Evolutionary conservation across 2,797 vertebrate species (phyloP), one percentile per base, ranked within the genome.

Genomic region (Babyrousa celebensis): DNA sequence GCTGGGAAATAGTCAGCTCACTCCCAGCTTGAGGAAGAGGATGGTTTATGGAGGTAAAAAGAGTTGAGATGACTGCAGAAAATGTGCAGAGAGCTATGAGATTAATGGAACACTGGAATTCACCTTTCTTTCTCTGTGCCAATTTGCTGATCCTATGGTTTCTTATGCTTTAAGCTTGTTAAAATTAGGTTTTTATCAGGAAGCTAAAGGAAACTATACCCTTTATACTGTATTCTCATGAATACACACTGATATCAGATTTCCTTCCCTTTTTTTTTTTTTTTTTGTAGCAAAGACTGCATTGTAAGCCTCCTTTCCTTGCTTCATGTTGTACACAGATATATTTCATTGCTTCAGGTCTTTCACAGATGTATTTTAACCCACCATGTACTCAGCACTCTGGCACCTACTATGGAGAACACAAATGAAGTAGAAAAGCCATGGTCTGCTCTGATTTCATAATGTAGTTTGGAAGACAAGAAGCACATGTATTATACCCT

Each of bases 401-500:
- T 21, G 12, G 43, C 1, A 65, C 15, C 6, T 15, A 54, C 27
- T 1, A 0, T 27, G 48, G 58, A 67, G 52, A 75, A 68, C 20
- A 75, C 4, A 67, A 29, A 25, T 12, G 5, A n/a, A 43, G 4
- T 1, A 18, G 79, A 29, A 92, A 75, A 8, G 23, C 65, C 23
- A 16, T 15, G 29, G 5, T 67, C 20, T 36, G 10, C 15, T 58
- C 20, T 75, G 68, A 79, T 36, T 70, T 78, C 78, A 23, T 36
- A 32, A 20, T 1, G 3, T 23, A 20, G 1, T 72, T 48, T 56
- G 18, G 29, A 78, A 85, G 72, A 48, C 20, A 84, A 48, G 14
- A 77, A 58, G 5, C 40, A 71, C 2, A 17, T 0, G 16, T 1
- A 7, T 25, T 10, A 21, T 3, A 48, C 0, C n/a, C 1, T 9